Evolutionary conservation across 2,888 invertebrate species (phyloP).

Genomic region (Conistra vaccinii): DNA sequence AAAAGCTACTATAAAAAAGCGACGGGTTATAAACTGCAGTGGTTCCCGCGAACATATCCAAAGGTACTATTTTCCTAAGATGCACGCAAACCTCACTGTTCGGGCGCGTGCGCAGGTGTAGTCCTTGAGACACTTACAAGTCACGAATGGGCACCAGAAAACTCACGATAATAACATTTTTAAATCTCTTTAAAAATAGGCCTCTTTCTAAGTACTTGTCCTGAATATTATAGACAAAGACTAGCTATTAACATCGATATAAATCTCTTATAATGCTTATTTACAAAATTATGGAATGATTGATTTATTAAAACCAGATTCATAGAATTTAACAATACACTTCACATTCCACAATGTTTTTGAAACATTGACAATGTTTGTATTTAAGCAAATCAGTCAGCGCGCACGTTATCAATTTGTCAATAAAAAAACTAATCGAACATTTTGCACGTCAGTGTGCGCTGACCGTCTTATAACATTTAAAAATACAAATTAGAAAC

Average conservation of each 20-base stretch:
- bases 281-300: constrained; percentile 1
- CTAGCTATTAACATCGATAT: constrained; percentile 8
- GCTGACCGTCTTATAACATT: background rate
- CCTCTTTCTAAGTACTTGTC: background rate
- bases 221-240: background rate
- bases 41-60: too few relatives aligned
- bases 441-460: background rate
- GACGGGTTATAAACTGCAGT: too few relatives aligned
- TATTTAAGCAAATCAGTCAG: background rate
- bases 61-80: too few relatives aligned
- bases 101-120: too few relatives aligned
- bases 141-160: background rate
- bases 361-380: constrained; percentile 1
- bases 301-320: background rate
- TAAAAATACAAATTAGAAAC: background rate
- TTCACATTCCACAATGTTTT: constrained; percentile 2
- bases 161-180: background rate
- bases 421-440: background rate
- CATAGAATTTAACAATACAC: background rate
- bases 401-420: background rate
- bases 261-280: constrained; percentile 11
- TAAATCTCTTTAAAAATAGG: constrained; percentile 2
- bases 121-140: background rate
- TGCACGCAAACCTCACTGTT: too few relatives aligned
- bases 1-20: too few relatives aligned